These are phyloP conservation scores for Drosophila simulans DNA, from an alignment of 1,140 invertebrate species.

Conservation along the genomic window DNA sequence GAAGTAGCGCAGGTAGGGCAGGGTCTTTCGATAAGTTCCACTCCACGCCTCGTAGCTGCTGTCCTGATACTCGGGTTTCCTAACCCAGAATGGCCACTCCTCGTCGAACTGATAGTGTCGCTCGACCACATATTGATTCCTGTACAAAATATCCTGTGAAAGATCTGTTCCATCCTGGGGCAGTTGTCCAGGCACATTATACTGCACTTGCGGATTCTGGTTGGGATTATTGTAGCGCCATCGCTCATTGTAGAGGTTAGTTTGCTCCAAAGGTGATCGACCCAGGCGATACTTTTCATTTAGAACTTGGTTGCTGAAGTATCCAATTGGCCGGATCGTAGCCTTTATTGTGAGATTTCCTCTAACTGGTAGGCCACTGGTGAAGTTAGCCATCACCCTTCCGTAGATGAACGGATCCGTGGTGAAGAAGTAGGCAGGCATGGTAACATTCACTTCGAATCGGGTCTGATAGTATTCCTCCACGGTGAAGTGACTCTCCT, in stretches of 20 bases:
- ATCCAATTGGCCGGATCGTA: slow-evolving; percentile 89
- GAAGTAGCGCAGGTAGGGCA: slow-evolving; percentile 91
- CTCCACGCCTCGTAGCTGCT: slow-evolving; percentile 67
- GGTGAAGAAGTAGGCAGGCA: slow-evolving; percentile 96
- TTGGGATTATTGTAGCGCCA: slow-evolving; percentile 68
- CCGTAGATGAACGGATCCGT: slow-evolving; percentile 93
- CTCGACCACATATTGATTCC: slow-evolving; percentile 87
- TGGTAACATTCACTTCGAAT: slow-evolving; percentile 97
- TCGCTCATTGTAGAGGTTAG: slow-evolving; percentile 63
- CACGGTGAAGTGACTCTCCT: slow-evolving; percentile 93
- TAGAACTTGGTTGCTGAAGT: slow-evolving; percentile 85
- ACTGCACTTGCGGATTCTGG: slow-evolving; percentile 60
- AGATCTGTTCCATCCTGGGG: slow-evolving; percentile 63
- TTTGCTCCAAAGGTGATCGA: slow-evolving; percentile 72
- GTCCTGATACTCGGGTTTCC: slow-evolving; percentile 85
- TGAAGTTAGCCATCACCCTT: slow-evolving; percentile 96
- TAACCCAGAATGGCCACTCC: slow-evolving; percentile 91
- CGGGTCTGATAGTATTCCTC: slow-evolving; percentile 98
- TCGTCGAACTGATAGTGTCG: slow-evolving; percentile 92
- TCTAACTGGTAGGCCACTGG: slow-evolving; percentile 91
- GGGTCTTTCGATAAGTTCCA: slow-evolving; percentile 85
- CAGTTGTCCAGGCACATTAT: slow-evolving; percentile 47
- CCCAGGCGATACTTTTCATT: slow-evolving; percentile 83
- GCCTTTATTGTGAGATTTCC: slow-evolving; percentile 95
- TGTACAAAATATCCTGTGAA: slow-evolving; percentile 73